A percentile compares a stretch with the other conserved stretches of the same genome.
Evolutionary conservation across 2,797 vertebrate genomes (phyloP).

Genomic region (Balearica regulorum): DNA sequence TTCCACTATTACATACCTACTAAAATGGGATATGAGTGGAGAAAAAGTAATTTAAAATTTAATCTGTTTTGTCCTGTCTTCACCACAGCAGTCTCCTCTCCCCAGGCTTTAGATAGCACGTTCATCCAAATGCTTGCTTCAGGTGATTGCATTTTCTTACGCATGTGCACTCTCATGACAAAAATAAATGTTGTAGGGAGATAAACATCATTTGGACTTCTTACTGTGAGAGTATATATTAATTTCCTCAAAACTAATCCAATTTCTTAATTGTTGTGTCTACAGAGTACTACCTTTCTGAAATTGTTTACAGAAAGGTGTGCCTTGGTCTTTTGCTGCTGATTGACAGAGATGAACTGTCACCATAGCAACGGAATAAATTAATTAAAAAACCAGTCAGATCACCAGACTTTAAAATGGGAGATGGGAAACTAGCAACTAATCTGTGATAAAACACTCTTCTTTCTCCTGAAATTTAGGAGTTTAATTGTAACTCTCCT

Average conservation of each 20-base stretch:
- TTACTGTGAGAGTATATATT: background rate
- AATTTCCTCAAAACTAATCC: background rate
- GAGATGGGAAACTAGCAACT: background rate
- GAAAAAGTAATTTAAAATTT: background rate
- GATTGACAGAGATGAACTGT: background rate
- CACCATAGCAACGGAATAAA: conserved; percentile 41
- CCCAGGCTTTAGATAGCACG: accelerated
- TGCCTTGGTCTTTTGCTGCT: background rate
- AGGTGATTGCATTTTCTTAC: background rate
- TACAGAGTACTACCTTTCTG: background rate
- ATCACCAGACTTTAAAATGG: background rate
- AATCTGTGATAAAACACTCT: background rate
- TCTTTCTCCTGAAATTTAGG: background rate
- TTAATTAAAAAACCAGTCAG: background rate
- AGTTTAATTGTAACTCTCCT: background rate
- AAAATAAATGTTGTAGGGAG: background rate
- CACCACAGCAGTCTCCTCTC: background rate
- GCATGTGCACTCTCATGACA: background rate
- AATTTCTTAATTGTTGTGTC: background rate
- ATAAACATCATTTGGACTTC: background rate
- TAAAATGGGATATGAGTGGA: background rate
- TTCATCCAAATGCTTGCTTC: background rate
- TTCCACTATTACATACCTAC: background rate
- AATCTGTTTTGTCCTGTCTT: background rate
- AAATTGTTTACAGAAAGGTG: background rate